These are phyloP conservation scores for Cercocebus atys DNA, from an alignment of 2,113 vertebrate species.

Conservation along the genomic window DNA sequence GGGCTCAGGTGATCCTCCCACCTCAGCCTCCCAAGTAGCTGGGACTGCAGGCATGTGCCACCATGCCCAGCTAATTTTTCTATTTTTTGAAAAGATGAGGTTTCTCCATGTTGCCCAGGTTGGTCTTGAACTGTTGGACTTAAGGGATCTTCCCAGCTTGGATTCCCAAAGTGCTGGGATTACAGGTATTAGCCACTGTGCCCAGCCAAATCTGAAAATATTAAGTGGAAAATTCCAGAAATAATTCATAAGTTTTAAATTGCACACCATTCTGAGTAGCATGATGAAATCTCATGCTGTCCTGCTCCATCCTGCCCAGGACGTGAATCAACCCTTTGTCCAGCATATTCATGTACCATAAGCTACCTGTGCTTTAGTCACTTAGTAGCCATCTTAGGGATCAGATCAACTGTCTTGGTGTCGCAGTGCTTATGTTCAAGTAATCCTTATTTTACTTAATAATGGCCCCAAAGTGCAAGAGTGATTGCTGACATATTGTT, in stretches of 20 bases:
- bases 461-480: background rate
- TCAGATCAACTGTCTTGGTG: background rate
- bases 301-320: background rate
- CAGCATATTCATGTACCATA: background rate
- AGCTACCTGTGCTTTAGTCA: background rate
- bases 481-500: background rate
- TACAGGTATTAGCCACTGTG: no score
- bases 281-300: background rate
- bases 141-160: no score
- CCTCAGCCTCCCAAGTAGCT: no score
- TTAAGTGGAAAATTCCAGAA: background rate
- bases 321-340: background rate
- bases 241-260: background rate
- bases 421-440: background rate
- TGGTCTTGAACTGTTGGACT: no score
- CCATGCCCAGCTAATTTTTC: no score
- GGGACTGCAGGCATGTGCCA: no score
- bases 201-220: background rate
- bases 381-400: background rate
- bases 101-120: no score
- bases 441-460: background rate
- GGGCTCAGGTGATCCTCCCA: no score
- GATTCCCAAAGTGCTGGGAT: no score
- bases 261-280: background rate
- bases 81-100: no score